phyloP scores from a whole-genome alignment of 2,888 invertebrate species.

The Nomada lathburiana region DNA sequence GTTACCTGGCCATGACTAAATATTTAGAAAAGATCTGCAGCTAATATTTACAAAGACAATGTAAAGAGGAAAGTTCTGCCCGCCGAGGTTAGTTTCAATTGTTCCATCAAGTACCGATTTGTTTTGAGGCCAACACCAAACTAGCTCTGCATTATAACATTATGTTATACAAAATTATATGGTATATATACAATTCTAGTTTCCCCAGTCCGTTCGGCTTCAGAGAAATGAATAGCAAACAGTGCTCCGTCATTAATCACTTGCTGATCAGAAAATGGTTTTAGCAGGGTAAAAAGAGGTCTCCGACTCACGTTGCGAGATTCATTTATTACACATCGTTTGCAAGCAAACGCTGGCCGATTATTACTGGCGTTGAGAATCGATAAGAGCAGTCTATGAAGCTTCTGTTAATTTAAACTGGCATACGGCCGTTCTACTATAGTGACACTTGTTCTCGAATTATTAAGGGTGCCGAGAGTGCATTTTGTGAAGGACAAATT shows the following conservation, averaged over 20 bases:
- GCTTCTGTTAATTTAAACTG: constrained; percentile 52
- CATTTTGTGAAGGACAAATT: constrained; percentile 22
- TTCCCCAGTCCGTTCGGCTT: constrained; percentile 49
- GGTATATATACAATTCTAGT: not conserved
- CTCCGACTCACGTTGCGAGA: constrained; percentile 50
- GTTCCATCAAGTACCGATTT: not conserved
- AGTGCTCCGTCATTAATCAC: constrained; percentile 78
- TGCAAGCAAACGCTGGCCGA: constrained; percentile 67
- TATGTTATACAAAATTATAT: too few species aligned
- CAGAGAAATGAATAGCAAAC: constrained; percentile 71
- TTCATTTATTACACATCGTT: constrained; percentile 78
- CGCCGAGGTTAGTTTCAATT: constrained; percentile 4
- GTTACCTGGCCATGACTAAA: constrained; percentile 21
- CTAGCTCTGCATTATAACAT: not conserved
- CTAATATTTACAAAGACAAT: constrained; percentile 7
- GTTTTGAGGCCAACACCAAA: constrained; percentile 22
- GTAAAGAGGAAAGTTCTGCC: not conserved
- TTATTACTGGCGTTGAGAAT: constrained; percentile 66
- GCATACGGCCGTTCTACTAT: constrained; percentile 14
- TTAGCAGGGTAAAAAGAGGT: constrained; percentile 41
- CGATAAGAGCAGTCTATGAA: constrained; percentile 62
- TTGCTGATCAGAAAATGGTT: constrained; percentile 53
- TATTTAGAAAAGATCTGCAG: constrained; percentile 6
- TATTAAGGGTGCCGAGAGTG: constrained; percentile 22
- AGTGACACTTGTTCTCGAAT: not conserved